Evolutionary conservation across 2,113 vertebrate genomes (phyloP).

Genomic region (Bubo bubo): DNA sequence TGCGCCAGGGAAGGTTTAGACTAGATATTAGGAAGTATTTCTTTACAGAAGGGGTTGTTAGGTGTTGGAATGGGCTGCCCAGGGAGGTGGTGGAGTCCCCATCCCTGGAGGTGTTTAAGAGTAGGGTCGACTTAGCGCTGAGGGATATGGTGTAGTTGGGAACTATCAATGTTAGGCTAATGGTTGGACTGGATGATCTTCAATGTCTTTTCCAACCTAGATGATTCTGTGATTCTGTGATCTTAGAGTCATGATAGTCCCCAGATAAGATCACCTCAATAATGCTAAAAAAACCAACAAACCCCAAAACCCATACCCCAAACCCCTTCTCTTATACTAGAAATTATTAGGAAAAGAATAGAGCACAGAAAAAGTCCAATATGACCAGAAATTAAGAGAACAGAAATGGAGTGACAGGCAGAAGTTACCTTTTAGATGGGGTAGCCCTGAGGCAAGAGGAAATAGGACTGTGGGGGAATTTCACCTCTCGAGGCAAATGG

Average conservation of each 20-base stretch:
- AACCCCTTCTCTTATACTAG: not conserved
- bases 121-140: too few species aligned
- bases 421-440: not conserved
- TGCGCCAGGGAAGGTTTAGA: too few species aligned
- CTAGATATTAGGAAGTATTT: too few species aligned
- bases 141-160: too few species aligned
- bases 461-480: not conserved
- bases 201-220: too few species aligned
- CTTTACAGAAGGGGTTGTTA: too few species aligned
- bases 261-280: not conserved
- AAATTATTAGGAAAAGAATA: not conserved
- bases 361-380: not conserved
- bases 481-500: not conserved
- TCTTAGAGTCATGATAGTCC: not conserved
- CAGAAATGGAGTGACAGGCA: not conserved
- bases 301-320: not conserved
- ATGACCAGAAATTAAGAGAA: not conserved
- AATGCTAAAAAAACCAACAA: not conserved
- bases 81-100: too few species aligned
- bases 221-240: too few species aligned
- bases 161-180: too few species aligned
- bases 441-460: not conserved
- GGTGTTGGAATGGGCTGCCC: too few species aligned
- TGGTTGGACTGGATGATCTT: too few species aligned
- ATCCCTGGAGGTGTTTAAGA: too few species aligned